These are phyloP conservation scores for Actinopyga echinites DNA, from an alignment of 53 echinoderm and acorn worm genomes.

Conservation along the genomic window DNA sequence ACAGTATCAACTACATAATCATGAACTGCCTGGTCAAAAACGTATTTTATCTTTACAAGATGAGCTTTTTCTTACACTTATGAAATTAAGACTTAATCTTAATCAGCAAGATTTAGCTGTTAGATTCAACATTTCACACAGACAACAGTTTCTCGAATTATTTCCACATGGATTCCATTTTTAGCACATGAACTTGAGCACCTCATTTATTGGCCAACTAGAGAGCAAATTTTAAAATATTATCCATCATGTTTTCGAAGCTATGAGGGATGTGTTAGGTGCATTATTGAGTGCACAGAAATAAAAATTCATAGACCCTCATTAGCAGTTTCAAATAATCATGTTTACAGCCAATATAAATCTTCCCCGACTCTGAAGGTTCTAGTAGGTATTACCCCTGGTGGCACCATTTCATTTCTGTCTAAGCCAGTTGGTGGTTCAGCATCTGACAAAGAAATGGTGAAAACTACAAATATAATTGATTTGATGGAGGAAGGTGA, in stretches of 20 bases:
- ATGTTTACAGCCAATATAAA: conserved; percentile 71
- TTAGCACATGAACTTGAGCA: conserved; percentile 46
- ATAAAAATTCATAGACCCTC: conserved; percentile 66
- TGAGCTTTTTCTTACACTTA: conserved; percentile 58
- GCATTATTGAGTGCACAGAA: conserved; percentile 76
- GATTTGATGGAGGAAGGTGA: conserved; percentile 58
- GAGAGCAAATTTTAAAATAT: conserved; percentile 52
- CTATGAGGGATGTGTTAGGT: conserved; percentile 53
- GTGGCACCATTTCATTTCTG: conserved; percentile 61
- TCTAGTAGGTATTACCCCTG: conserved; percentile 68
- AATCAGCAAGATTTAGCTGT: conserved; percentile 56
- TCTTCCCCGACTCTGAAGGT: conserved; percentile 57
- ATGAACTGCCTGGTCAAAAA: conserved; percentile 48
- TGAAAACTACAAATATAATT: conserved; percentile 58
- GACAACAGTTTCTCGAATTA: conserved; percentile 56
- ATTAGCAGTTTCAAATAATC: conserved; percentile 49
- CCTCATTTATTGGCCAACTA: conserved; percentile 65
- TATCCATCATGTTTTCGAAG: conserved; percentile 65
- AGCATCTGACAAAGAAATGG: conserved; percentile 69
- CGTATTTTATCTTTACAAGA: conserved; percentile 39
- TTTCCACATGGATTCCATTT: conserved; percentile 62
- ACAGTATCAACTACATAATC: conserved; percentile 38
- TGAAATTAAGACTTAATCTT: conserved; percentile 60
- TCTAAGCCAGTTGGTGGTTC: conserved; percentile 49
- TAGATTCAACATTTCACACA: conserved; percentile 46